phyloP scores from a whole-genome alignment of 2,888 invertebrate genomes.

The Conus canariensis region DNA sequence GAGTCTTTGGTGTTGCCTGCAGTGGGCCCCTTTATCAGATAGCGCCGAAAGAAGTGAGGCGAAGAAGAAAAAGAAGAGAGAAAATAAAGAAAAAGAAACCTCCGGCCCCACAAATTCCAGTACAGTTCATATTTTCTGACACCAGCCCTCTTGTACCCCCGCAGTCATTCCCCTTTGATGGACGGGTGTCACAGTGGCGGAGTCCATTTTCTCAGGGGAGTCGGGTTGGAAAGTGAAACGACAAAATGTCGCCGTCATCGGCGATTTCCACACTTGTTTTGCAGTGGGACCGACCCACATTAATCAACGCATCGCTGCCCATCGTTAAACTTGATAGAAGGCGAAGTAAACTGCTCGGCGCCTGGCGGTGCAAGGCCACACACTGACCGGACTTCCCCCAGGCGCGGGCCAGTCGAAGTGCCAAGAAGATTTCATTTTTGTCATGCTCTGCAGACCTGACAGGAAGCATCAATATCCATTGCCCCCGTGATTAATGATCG shows the following conservation, averaged over 20 bases:
- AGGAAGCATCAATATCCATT: constrained; percentile 75
- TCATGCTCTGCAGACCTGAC: constrained; percentile 74
- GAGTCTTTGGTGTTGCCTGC: constrained; percentile 27
- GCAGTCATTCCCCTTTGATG: constrained; percentile 72
- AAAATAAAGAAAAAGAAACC: constrained; percentile 42
- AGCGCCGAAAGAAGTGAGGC: constrained; percentile 15
- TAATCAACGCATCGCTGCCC: too few species aligned
- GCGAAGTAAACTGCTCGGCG: too few species aligned
- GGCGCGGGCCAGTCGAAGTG: constrained; percentile 66
- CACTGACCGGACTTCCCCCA: constrained; percentile 32
- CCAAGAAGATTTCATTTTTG: constrained; percentile 74
- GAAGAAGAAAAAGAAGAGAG: constrained; percentile 25
- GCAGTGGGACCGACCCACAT: too few species aligned
- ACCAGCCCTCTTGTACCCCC: constrained; percentile 63
- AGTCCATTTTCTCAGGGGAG: constrained; percentile 59
- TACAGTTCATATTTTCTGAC: constrained; percentile 59
- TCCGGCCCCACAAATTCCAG: constrained; percentile 49
- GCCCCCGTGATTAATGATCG: constrained; percentile 70
- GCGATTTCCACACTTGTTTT: too few species aligned
- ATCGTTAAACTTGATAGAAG: too few species aligned
- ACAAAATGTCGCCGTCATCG: too few species aligned
- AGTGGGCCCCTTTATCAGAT: constrained; percentile 44
- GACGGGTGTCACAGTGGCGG: constrained; percentile 75
- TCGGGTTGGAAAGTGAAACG: neutral
- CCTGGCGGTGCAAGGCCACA: too few species aligned